Percentiles rank a stretch among this genome's conserved stretches.
Conservation (phyloP, 2,797 vertebrate species). For the Chelonia mydas region DNA sequence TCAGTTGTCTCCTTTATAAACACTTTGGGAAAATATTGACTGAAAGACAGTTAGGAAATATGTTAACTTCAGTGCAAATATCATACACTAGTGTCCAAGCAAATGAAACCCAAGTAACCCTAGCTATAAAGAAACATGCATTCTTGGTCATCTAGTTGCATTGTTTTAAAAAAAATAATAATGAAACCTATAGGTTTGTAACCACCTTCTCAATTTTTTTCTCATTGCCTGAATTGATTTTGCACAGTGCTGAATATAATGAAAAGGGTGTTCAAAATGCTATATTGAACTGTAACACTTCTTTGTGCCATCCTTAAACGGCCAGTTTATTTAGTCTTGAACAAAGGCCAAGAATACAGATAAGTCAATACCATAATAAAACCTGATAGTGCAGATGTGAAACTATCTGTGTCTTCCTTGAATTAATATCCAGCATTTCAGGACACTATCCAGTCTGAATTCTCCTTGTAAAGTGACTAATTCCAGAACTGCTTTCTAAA, state of each 20-base stretch:
- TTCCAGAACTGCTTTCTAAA: neutral
- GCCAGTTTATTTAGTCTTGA: neutral
- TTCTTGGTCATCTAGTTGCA: neutral
- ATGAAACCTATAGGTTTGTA: neutral
- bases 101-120: neutral
- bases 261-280: neutral
- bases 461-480: neutral
- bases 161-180: neutral
- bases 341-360: neutral
- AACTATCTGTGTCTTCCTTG: neutral
- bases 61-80: neutral
- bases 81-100: neutral
- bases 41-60: neutral
- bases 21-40: neutral
- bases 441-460: neutral
- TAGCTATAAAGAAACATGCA: neutral
- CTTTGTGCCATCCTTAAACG: neutral
- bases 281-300: neutral
- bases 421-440: neutral
- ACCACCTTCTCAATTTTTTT: neutral
- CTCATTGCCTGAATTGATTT: neutral
- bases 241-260: neutral
- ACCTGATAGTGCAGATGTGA: neutral
- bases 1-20: neutral
- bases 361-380: neutral